A percentile compares a stretch with the other conserved stretches of the same genome.
Evolutionary conservation across 2,113 vertebrate species (phyloP).

Genomic region (Gymnocephalus cernua): DNA sequence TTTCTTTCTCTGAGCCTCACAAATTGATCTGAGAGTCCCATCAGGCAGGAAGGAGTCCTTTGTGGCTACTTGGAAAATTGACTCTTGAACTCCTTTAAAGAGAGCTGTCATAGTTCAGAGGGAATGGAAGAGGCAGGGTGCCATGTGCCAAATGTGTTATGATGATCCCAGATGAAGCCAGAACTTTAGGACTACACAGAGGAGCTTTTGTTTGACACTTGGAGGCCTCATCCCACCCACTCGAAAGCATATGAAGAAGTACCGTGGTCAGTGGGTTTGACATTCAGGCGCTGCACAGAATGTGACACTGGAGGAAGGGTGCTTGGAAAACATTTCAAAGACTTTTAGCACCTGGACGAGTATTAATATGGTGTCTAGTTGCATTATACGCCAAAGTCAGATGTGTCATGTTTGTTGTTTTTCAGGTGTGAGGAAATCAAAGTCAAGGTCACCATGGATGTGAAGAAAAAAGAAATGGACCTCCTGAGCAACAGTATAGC

Average conservation of each 20-base stretch:
- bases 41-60: slow-evolving; percentile 50
- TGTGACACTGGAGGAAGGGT: slow-evolving; percentile 20
- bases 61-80: slow-evolving; percentile 55
- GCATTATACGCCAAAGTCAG: slow-evolving; percentile 5
- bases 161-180: slow-evolving; percentile 55
- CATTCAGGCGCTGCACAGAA: slow-evolving; percentile 30
- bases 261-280: slow-evolving; percentile 50
- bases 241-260: slow-evolving; percentile 49
- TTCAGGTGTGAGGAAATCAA: slow-evolving; percentile 62
- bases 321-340: slow-evolving; percentile 22
- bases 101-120: slow-evolving; percentile 51
- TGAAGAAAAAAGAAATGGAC: slow-evolving; percentile 92
- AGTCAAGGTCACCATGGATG: slow-evolving; percentile 83
- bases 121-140: slow-evolving; percentile 37
- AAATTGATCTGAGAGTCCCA: slow-evolving; percentile 44
- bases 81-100: slow-evolving; percentile 59
- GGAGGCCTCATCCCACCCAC: slow-evolving; percentile 62
- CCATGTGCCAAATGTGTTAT: slow-evolving; percentile 66
- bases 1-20: slow-evolving; percentile 19
- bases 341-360: slow-evolving; percentile 4
- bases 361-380: neutral
- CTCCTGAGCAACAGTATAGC: slow-evolving; percentile 97
- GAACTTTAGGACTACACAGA: slow-evolving; percentile 63
- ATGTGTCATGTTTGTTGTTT: slow-evolving; percentile 25
- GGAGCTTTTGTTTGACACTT: slow-evolving; percentile 71